Conservation (phyloP, 1,140 invertebrate species). For the Drosophila bocqueti region DNA sequence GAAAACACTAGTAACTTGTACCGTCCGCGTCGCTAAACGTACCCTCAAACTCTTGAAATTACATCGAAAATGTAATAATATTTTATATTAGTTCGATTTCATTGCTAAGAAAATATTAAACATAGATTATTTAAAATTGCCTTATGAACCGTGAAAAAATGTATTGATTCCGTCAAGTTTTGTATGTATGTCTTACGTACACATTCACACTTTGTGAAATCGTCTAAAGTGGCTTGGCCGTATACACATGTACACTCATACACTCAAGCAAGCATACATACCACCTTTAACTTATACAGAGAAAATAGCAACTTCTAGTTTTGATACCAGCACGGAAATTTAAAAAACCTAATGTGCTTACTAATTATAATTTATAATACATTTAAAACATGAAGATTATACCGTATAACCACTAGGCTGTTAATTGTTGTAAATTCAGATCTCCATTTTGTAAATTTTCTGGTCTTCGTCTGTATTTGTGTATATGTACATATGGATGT, state of each 20-base stretch:
- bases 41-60: conserved; percentile 29
- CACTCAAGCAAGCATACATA: background rate
- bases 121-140: background rate
- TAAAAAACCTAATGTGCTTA: background rate
- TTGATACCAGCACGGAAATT: conserved; percentile 5
- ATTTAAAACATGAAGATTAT: background rate
- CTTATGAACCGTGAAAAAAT: background rate
- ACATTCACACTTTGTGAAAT: conserved; percentile 61
- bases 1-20: conserved; percentile 58
- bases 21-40: conserved; percentile 66
- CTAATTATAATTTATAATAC: background rate
- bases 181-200: conserved; percentile 28
- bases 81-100: background rate
- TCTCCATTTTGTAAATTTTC: conserved; percentile 45
- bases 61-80: conserved; percentile 45
- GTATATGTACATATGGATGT: conserved; percentile 8
- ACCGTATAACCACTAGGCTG: background rate
- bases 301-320: conserved; percentile 22
- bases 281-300: conserved; percentile 14
- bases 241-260: conserved; percentile 8
- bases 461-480: conserved; percentile 23
- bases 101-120: background rate
- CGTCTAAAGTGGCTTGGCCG: conserved; percentile 56
- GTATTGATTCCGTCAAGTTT: conserved; percentile 7
- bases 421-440: background rate